Conservation (phyloP, 2,888 invertebrate species). For the Agriopis leucophaearia region DNA sequence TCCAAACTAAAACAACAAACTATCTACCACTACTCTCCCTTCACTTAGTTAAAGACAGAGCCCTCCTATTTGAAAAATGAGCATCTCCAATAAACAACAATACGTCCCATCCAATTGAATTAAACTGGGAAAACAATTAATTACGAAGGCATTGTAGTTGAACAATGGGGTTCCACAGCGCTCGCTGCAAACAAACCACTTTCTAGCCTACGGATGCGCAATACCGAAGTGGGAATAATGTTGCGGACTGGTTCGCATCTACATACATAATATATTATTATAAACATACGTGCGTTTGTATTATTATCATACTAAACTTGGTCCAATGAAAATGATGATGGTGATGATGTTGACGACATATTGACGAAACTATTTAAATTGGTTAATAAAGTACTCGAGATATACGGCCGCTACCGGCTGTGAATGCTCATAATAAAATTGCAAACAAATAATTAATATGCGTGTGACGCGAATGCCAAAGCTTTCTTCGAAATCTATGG, state of each 20-base stretch:
- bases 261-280: neutral
- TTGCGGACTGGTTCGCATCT: conserved; percentile 15
- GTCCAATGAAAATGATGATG: too few relatives aligned
- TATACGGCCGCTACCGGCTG: too few relatives aligned
- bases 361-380: too few relatives aligned
- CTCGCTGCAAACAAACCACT: conserved; percentile 43
- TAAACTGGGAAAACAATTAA: conserved; percentile 45
- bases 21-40: neutral
- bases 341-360: too few relatives aligned
- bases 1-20: neutral
- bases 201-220: conserved; percentile 25
- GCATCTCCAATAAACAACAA: conserved; percentile 35
- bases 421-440: too few relatives aligned
- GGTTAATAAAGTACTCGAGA: too few relatives aligned
- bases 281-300: too few relatives aligned
- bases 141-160: conserved; percentile 42
- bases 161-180: conserved; percentile 42
- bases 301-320: too few relatives aligned
- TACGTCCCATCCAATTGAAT: conserved; percentile 28
- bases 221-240: conserved; percentile 24
- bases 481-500: too few relatives aligned
- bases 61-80: conserved; percentile 25
- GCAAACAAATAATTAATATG: too few relatives aligned
- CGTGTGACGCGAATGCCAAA: too few relatives aligned
- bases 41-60: conserved; percentile 11